These are phyloP conservation scores for Torymus auratus DNA, from an alignment of 2,888 invertebrate species.

Conservation along the genomic window DNA sequence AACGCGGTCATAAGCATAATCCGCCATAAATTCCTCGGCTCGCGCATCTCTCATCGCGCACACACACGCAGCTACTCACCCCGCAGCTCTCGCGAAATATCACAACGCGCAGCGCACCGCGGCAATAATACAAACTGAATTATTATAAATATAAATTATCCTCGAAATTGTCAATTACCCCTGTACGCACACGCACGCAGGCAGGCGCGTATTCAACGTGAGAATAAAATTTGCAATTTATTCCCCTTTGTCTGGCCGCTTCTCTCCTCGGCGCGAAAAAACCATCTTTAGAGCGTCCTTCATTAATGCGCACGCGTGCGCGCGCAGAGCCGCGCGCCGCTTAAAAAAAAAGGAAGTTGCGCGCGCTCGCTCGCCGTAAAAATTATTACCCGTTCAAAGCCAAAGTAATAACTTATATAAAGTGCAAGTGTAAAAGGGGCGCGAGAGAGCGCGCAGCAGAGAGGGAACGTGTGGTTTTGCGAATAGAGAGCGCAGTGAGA, in stretches of 20 bases:
- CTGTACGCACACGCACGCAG: no score
- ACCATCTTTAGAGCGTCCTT: slow-evolving; percentile 40
- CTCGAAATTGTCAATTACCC: slow-evolving; percentile 46
- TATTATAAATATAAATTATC: slow-evolving; percentile 47
- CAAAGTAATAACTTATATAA: slow-evolving; percentile 56
- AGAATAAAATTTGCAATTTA: slow-evolving; percentile 50
- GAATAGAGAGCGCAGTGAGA: slow-evolving; percentile 39
- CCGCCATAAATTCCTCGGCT: no score
- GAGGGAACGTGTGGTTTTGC: slow-evolving; percentile 32
- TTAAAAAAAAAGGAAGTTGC: background rate
- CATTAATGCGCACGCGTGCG: slow-evolving; percentile 34
- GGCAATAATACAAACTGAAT: slow-evolving; percentile 42
- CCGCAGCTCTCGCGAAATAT: slow-evolving; percentile 9
- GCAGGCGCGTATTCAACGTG: slow-evolving; percentile 19
- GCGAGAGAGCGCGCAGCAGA: background rate
- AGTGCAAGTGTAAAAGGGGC: slow-evolving; percentile 47
- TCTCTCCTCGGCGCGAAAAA: background rate
- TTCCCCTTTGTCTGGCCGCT: slow-evolving; percentile 40
- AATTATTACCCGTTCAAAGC: slow-evolving; percentile 50
- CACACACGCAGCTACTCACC: background rate
- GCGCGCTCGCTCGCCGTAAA: slow-evolving; percentile 24
- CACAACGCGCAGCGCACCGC: background rate
- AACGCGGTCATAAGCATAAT: background rate
- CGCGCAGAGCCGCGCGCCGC: background rate
- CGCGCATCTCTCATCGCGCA: no score